Base-by-base conservation (phyloP, 1,140 invertebrate genomes). In the Drosophila sturtevanti region DNA sequence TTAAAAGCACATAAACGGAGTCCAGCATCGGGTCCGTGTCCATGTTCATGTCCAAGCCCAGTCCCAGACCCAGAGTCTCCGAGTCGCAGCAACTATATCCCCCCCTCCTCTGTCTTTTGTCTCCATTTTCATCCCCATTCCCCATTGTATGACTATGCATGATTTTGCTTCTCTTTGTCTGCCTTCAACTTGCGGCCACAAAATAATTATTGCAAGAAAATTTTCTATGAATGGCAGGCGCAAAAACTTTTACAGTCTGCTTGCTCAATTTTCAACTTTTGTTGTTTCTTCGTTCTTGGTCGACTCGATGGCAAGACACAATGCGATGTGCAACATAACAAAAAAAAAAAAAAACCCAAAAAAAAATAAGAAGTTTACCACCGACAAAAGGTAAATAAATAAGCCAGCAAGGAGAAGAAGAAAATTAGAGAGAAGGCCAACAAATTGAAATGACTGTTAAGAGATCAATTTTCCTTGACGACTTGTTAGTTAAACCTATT, bases 191-290 rank as follows among this genome's bases (percentile, higher is more conserved):
- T 76, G 72, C 72, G 72, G 72, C 72, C 72, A 76, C 72, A 76
- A 76, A 76, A 76, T 76, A 76, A 76, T 76, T 76, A 76, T 76
- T 76, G 72, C 72, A 75, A 73, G 72, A 72, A 76, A 76, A 76
- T 76, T 64, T 76, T 76, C 72, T 75, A 76, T 76, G 72, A 76
- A 76, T 76, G 72, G 72, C 27, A 2, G 7, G 62, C 64, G 56
- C 56, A 58, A 65, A 75, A 76, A 76, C 37, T 75, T 73, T 72
- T 75, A 56, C 59, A 41, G 63, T 12, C 72, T 75, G 72, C 72
- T 75, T 75, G 72, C 72, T 76, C 72, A 76, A 64, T 76, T 76
- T 76, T 58, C 68, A 12, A 64, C 54, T 21, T 56, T 56, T 54
- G 44, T 44, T 14, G 24, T 24, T 44, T 14, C 41, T 44, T 41